Percentiles rank a stretch among this genome's conserved stretches.
Evolutionary conservation across 2,113 vertebrate genomes (phyloP).

Genomic region (Nycticorax nycticorax): DNA sequence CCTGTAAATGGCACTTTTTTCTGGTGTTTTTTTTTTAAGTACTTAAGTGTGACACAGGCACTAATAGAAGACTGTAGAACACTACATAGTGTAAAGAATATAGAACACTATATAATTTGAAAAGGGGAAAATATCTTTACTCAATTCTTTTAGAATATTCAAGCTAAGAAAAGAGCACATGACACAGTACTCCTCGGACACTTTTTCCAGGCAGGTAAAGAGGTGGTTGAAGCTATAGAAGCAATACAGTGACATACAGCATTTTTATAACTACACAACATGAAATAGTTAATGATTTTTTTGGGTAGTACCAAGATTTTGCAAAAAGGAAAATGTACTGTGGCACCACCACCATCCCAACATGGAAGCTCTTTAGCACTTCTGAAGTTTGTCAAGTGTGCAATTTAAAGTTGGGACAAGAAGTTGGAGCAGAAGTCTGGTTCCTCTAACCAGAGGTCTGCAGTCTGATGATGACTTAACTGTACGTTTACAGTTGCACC

Average conservation of each 20-base stretch:
- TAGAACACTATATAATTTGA: neutral
- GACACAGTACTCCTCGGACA: neutral
- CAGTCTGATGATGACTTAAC: neutral
- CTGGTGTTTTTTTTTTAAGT: neutral
- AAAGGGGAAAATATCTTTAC: neutral
- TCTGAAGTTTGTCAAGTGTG: rapidly evolving
- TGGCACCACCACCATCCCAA: neutral
- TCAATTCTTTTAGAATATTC: neutral
- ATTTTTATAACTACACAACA: neutral
- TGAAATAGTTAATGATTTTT: neutral
- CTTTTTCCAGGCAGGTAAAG: neutral
- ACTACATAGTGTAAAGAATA: too few species aligned
- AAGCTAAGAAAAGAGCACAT: neutral
- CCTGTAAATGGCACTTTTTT: neutral
- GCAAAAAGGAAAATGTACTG: neutral
- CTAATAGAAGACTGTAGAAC: neutral
- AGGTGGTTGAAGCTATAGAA: neutral
- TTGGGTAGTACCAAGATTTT: neutral
- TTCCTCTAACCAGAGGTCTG: neutral
- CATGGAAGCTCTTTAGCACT: neutral
- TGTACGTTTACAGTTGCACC: too few species aligned
- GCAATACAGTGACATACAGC: neutral
- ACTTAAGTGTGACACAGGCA: neutral
- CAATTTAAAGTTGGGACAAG: neutral
- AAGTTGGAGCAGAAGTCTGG: neutral